phyloP scores from a whole-genome alignment of 2,888 invertebrate genomes.

The Drosophila robusta region DNA sequence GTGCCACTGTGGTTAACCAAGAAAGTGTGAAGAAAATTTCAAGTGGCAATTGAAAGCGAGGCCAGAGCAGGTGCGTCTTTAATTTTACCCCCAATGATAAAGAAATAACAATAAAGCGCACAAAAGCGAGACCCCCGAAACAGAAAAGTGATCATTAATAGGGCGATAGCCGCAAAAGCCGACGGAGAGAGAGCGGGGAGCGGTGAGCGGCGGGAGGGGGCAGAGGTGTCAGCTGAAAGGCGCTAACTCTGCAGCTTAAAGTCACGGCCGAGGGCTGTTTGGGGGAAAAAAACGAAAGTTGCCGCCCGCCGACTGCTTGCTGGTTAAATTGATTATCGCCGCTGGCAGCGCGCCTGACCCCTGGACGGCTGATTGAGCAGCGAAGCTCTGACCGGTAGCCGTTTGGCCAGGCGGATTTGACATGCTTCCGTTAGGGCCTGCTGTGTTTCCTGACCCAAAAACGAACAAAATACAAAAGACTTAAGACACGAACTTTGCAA shows the following conservation, averaged over 20 bases:
- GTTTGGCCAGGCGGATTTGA: constrained; percentile 39
- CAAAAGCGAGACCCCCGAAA: constrained; percentile 54
- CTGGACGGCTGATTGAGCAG: constrained; percentile 16
- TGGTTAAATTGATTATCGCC: constrained; percentile 49
- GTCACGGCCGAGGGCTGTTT: constrained; percentile 58
- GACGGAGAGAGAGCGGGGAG: neutral
- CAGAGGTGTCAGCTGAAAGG: constrained; percentile 11
- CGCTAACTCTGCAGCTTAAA: constrained; percentile 55
- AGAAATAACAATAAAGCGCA: constrained; percentile 66
- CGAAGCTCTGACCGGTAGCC: constrained; percentile 6
- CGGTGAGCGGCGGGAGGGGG: neutral
- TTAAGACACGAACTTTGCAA: constrained; percentile 68
- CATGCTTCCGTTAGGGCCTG: constrained; percentile 56
- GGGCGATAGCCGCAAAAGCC: constrained; percentile 39
- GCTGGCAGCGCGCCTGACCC: constrained; percentile 26
- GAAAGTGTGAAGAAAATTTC: constrained; percentile 77
- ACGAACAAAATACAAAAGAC: constrained; percentile 54
- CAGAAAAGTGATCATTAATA: constrained; percentile 42
- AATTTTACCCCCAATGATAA: constrained; percentile 41
- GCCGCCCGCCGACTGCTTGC: constrained; percentile 8
- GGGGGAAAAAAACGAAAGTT: constrained; percentile 64
- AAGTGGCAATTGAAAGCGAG: constrained; percentile 63
- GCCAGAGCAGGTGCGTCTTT: constrained; percentile 24
- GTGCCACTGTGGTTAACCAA: constrained; percentile 65
- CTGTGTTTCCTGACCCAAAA: constrained; percentile 63